Conservation (phyloP, 2,113 vertebrate species). For the Theristicus caerulescens region DNA sequence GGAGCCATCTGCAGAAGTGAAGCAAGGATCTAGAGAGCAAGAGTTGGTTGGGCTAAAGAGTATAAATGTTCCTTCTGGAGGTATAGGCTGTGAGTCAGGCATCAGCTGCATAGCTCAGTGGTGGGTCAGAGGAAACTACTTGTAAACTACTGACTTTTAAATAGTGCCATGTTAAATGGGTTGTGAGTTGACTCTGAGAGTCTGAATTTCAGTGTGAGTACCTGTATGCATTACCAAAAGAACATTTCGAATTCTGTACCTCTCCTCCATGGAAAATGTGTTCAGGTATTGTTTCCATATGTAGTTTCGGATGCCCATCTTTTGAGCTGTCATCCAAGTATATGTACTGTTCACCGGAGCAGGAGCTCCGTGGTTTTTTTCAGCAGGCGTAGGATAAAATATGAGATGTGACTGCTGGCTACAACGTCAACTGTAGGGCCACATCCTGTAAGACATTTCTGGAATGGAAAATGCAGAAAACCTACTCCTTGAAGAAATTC, state of each 20-base stretch:
- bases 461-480: neutral
- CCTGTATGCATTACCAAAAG: neutral
- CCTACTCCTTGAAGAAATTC: neutral
- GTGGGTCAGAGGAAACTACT: neutral
- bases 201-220: neutral
- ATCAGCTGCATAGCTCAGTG: neutral
- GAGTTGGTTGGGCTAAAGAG: neutral
- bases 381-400: neutral
- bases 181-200: neutral
- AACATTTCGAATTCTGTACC: neutral
- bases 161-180: neutral
- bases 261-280: neutral
- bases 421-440: neutral
- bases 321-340: neutral
- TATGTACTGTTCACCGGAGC: neutral
- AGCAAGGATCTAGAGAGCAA: neutral
- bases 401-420: neutral
- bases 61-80: neutral
- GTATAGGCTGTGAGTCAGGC: neutral
- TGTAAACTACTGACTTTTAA: neutral
- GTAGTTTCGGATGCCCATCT: neutral
- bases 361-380: neutral
- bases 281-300: neutral
- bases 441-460: neutral
- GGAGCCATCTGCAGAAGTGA: neutral